Percentiles rank a stretch among this genome's conserved stretches.
phyloP scores from a whole-genome alignment of 2,797 vertebrate genomes.

The Aphelocoma californica region DNA sequence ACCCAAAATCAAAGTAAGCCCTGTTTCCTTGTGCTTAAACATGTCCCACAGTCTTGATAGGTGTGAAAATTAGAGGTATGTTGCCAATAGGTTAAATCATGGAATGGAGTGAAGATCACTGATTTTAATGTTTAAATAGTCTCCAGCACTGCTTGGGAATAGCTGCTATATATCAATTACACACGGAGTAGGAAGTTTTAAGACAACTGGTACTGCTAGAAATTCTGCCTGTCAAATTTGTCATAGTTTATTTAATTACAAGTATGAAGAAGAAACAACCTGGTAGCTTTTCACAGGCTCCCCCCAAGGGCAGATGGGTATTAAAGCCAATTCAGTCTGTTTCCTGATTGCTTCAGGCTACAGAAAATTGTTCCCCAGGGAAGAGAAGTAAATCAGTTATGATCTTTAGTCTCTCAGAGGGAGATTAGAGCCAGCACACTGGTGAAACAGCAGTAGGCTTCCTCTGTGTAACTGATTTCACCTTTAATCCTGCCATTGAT shows the following conservation, averaged over 20 bases:
- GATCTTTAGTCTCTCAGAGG: constrained; percentile 77
- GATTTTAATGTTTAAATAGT: constrained; percentile 15
- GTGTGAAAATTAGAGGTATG: constrained; percentile 22
- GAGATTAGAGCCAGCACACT: constrained; percentile 73
- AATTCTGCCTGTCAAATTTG: constrained; percentile 68
- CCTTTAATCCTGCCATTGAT: constrained; percentile 75
- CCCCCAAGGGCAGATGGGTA: constrained; percentile 70
- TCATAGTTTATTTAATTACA: constrained; percentile 78
- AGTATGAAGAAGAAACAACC: constrained; percentile 72
- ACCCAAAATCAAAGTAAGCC: background rate
- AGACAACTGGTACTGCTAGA: constrained; percentile 49
- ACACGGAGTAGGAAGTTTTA: constrained; percentile 1
- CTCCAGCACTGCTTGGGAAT: background rate
- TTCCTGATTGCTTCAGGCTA: constrained; percentile 79
- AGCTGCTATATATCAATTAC: constrained; percentile 22
- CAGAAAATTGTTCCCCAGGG: constrained; percentile 80
- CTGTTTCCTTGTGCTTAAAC: background rate
- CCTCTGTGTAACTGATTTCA: constrained; percentile 75
- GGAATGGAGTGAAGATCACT: background rate
- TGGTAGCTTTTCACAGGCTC: constrained; percentile 66
- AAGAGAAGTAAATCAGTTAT: constrained; percentile 79
- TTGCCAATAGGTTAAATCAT: constrained; percentile 3
- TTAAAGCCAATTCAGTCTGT: constrained; percentile 75
- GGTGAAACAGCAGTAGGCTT: constrained; percentile 75
- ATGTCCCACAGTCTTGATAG: background rate